Evolutionary conservation across 2,113 vertebrate species (phyloP).

Genomic region (Clarias magur): DNA sequence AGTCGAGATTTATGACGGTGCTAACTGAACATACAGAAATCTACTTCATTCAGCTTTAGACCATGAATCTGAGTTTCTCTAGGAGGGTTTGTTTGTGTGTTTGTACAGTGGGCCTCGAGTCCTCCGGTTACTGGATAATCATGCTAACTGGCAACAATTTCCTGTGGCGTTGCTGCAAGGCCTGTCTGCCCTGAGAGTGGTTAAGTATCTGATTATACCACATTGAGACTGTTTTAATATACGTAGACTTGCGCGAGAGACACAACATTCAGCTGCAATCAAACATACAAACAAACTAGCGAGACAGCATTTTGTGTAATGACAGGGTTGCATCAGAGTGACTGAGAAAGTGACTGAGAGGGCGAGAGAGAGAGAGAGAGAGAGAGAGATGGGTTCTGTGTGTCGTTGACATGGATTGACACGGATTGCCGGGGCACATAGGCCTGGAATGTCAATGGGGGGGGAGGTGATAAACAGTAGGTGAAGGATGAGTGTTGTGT

Average conservation of each 20-base stretch:
- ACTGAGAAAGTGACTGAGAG: neutral
- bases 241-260: constrained; percentile 67
- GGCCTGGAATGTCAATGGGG: constrained; percentile 57
- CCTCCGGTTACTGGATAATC: constrained; percentile 56
- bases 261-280: constrained; percentile 73
- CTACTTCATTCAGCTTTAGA: neutral
- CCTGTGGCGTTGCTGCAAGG: constrained; percentile 53
- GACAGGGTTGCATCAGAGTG: constrained; percentile 56
- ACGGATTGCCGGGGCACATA: constrained; percentile 63
- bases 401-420: constrained; percentile 46
- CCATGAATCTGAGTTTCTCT: neutral
- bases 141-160: constrained; percentile 68
- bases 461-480: constrained; percentile 59
- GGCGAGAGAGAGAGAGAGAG: constrained; percentile 49
- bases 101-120: neutral
- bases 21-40: neutral
- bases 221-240: constrained; percentile 71
- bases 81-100: neutral
- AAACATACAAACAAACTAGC: constrained; percentile 72
- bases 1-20: too few species aligned
- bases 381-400: constrained; percentile 60
- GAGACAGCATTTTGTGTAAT: constrained; percentile 76
- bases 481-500: constrained; percentile 62
- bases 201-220: constrained; percentile 69
- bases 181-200: constrained; percentile 65